A percentile compares a stretch with the other conserved stretches of the same genome.
phyloP scores from a whole-genome alignment of 2,113 vertebrate genomes.

The Cheilinus undulatus region DNA sequence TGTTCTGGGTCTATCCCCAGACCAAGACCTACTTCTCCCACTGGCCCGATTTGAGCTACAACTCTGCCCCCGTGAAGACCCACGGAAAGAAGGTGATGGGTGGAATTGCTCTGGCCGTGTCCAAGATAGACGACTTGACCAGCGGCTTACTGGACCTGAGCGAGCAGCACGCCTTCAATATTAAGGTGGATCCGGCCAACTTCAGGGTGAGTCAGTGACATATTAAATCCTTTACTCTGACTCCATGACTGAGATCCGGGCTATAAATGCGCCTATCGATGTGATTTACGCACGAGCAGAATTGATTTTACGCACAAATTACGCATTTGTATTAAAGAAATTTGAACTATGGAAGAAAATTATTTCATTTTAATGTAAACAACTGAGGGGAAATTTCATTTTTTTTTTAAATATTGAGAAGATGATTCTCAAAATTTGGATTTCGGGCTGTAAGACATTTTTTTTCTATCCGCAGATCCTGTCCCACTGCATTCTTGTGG shows the following conservation, averaged over 20 bases:
- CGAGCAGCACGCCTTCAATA: conserved; percentile 87
- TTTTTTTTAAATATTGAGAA: too few species aligned
- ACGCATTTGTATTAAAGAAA: too few species aligned
- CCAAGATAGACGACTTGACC: conserved; percentile 82
- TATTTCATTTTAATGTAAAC: too few species aligned
- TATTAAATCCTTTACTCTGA: too few species aligned
- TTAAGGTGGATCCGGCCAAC: conserved; percentile 89
- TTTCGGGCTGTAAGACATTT: background rate
- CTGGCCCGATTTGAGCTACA: conserved; percentile 71
- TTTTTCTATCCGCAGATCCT: conserved; percentile 64
- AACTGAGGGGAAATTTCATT: too few species aligned
- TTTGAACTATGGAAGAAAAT: too few species aligned
- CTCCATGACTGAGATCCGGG: background rate
- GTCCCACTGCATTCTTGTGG: conserved; percentile 73
- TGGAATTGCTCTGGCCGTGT: conserved; percentile 75
- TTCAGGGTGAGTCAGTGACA: conserved; percentile 82
- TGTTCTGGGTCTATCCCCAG: conserved; percentile 76
- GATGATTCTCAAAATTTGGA: too few species aligned
- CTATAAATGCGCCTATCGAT: too few species aligned
- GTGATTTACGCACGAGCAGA: background rate
- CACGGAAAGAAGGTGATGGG: conserved; percentile 83
- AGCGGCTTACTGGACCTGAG: conserved; percentile 81
- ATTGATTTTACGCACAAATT: background rate
- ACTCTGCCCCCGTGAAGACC: conserved; percentile 74
- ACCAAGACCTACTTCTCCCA: conserved; percentile 92